phyloP scores from a whole-genome alignment of 1,140 invertebrate genomes.

The Drosophila pectinifera region DNA sequence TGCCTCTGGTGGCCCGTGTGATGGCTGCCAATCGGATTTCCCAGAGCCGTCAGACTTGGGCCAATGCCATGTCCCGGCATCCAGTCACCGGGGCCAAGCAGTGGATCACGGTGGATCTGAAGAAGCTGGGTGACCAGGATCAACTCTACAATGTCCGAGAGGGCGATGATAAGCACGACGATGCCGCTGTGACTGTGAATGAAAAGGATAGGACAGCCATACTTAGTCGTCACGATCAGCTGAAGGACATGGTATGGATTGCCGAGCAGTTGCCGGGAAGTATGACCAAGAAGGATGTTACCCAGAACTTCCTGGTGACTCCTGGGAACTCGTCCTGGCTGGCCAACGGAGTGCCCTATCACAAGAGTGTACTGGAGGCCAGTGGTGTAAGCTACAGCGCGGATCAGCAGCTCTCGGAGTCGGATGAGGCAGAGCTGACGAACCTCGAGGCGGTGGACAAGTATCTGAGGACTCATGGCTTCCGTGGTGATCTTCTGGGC shows the following conservation, averaged over 20 bases:
- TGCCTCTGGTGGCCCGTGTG: conserved; percentile 92
- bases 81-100: conserved; percentile 95
- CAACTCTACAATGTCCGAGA: conserved; percentile 61
- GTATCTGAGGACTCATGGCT: conserved; percentile 72
- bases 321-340: conserved; percentile 90
- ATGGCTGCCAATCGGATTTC: conserved; percentile 95
- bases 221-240: conserved; percentile 81
- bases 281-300: conserved; percentile 89
- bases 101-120: conserved; percentile 93
- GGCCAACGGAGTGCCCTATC: conserved; percentile 92
- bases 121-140: conserved; percentile 84
- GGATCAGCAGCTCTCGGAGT: conserved; percentile 86
- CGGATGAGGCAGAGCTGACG: conserved; percentile 68
- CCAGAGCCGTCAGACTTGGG: conserved; percentile 90
- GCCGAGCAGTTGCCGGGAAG: conserved; percentile 93
- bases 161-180: conserved; percentile 71
- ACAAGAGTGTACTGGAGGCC: conserved; percentile 86
- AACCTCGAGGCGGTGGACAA: conserved; percentile 75
- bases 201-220: conserved; percentile 77
- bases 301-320: conserved; percentile 86
- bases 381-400: conserved; percentile 83
- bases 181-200: conserved; percentile 86
- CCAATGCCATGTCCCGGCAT: conserved; percentile 87
- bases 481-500: conserved; percentile 80
- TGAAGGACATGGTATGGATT: conserved; percentile 89